These are phyloP conservation scores for Tenthredo livida DNA, from an alignment of 2,888 invertebrate species.

Conservation along the genomic window DNA sequence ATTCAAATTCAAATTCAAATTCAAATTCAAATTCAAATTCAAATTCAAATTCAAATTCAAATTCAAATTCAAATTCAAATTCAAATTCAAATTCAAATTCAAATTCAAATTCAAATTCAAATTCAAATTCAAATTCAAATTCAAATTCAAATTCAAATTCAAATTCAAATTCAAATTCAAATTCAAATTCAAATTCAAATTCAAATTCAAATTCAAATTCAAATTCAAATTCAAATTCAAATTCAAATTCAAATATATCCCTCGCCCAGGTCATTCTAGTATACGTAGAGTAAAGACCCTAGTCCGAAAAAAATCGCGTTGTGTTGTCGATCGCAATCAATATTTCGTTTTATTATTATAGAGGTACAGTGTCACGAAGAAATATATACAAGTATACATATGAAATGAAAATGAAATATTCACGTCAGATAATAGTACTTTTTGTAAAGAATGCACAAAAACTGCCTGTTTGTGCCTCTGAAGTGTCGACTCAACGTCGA, in stretches of 20 bases:
- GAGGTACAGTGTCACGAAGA: background rate
- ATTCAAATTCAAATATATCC: background rate
- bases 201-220: conserved; percentile 30
- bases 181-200: background rate
- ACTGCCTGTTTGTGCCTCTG: too few relatives aligned
- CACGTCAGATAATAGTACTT: too few relatives aligned
- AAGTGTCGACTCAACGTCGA: too few relatives aligned
- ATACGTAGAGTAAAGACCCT: background rate
- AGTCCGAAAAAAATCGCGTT: background rate
- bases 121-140: background rate
- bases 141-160: background rate
- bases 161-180: conserved; percentile 9
- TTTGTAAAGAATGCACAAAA: too few relatives aligned
- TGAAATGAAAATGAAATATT: too few relatives aligned
- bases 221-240: background rate
- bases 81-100: background rate
- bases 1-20: background rate
- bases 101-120: conserved; percentile 6
- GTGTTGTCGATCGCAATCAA: background rate
- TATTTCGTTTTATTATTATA: background rate
- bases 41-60: background rate
- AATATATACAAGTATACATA: too few relatives aligned
- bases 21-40: conserved; percentile 30
- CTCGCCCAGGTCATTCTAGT: background rate
- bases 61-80: conserved; percentile 29